A percentile compares a stretch with the other conserved stretches of the same genome.
Evolutionary conservation across 2,113 vertebrate genomes (phyloP).

Genomic region (Lagopus leucura): DNA sequence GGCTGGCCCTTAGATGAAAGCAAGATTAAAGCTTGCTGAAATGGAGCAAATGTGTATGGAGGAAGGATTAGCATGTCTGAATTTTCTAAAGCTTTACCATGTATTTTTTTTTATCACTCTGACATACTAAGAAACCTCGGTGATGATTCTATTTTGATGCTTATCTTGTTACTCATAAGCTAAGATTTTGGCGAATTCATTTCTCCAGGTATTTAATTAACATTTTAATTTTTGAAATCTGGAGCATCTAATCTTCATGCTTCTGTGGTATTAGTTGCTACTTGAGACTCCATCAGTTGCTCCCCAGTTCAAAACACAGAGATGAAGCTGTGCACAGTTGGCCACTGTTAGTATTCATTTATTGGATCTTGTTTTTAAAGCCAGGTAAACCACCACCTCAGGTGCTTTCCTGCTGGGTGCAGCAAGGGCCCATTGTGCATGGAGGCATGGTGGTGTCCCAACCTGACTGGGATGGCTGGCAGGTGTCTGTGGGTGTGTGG

Average conservation of each 20-base stretch:
- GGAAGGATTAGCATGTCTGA: not conserved
- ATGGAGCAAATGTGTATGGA: not conserved
- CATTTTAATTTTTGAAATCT: not conserved
- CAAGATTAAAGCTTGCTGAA: not conserved
- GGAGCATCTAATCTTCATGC: not conserved
- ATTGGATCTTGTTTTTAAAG: not conserved
- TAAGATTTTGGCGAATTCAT: not conserved
- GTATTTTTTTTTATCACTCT: not conserved
- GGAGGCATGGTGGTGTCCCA: fast-evolving
- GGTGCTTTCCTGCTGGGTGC: not conserved
- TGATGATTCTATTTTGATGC: not conserved
- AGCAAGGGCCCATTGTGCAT: fast-evolving
- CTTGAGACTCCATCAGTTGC: not conserved
- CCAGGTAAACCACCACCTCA: not conserved
- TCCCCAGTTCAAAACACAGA: not conserved
- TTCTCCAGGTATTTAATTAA: not conserved
- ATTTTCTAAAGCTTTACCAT: not conserved
- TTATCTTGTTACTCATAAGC: not conserved
- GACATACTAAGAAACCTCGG: not conserved
- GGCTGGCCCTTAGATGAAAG: not conserved
- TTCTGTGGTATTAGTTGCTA: not conserved
- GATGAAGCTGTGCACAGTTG: not conserved
- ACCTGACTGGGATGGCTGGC: fast-evolving
- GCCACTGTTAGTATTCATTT: not conserved
- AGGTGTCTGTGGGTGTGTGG: not conserved